phyloP scores from a whole-genome alignment of 2,888 invertebrate genomes.

The Cantharis rufa region DNA sequence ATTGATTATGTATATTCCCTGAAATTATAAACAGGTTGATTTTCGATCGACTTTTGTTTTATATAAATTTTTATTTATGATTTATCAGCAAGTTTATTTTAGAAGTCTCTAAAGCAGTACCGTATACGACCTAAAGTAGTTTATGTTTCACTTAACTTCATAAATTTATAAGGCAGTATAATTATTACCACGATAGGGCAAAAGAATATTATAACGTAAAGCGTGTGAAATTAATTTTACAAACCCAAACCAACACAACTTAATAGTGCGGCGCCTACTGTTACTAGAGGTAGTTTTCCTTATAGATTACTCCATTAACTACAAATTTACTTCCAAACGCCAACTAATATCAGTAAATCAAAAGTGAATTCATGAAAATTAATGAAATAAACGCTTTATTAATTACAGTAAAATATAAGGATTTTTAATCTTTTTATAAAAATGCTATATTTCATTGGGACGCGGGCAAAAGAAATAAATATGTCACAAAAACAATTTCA shows the following conservation, averaged over 20 bases:
- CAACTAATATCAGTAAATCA: not conserved
- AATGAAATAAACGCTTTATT: not conserved
- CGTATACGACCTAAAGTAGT: not conserved
- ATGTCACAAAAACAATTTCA: too few species aligned
- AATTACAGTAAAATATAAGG: not conserved
- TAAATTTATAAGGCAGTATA: not conserved
- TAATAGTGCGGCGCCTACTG: conserved; percentile 15
- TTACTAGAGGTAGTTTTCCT: conserved; percentile 17
- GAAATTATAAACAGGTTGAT: not conserved
- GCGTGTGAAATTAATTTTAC: conserved; percentile 19
- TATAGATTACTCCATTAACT: conserved; percentile 20
- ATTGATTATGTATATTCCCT: not conserved
- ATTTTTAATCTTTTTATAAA: not conserved
- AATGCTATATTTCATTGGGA: too few species aligned
- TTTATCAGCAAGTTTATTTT: not conserved
- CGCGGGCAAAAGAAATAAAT: too few species aligned
- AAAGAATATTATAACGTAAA: conserved; percentile 7
- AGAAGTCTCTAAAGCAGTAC: not conserved
- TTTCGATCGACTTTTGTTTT: not conserved
- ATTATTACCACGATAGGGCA: not conserved
- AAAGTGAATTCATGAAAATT: not conserved
- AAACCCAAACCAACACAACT: conserved; percentile 17
- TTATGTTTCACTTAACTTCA: not conserved
- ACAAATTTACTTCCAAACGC: not conserved
- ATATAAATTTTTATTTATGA: not conserved